Base-by-base conservation (phyloP, 2,113 vertebrate species). In the Hydrolagus affinis region DNA sequence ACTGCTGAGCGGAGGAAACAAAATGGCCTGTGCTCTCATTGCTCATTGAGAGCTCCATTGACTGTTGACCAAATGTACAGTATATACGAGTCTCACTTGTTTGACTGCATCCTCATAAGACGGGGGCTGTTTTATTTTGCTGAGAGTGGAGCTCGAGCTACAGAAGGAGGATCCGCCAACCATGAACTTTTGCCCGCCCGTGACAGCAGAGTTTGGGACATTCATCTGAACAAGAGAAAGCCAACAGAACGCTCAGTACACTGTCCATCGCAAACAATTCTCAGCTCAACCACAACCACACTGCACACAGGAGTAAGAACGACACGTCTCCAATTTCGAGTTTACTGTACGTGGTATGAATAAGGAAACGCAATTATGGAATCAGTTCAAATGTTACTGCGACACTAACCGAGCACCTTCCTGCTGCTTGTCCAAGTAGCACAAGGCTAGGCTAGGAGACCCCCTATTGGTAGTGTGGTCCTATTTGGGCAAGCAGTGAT, bases 21-120 rank as follows among this genome's bases (percentile, higher is more conserved):
- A n/a, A 44, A 44, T 44, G 1, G 44, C 44, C 44, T 44, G 44
- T 44, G 44, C 44, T 44, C 2, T 44, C 44, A 6, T 44, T 44
- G 44, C 44, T 44, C 44, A 44, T 44, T 44, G 44, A 77, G 59
- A 6, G 32, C 15, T 32, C 25, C 21, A 44, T 25, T 83, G 19
- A 30, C 25, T 56, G 17, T 25, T 83, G 19, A 30, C 76, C 11
- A 56, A 80, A 28, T 57, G 19, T 89, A 25, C 86, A 78, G 86
- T 88, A 64, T 70, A 78, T 86, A 88, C 77, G 75, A 89, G 86
- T 91, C 91, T 93, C 96, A 96, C 96, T 96, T 97, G 96, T 91
- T 97, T 96, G 83, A 98, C 92, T 92, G 96, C 96, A 93, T 97
- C 96, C 93, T 97, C 95, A 90, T 97, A 97, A 90, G 96, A 94